Base-by-base conservation (phyloP, 2,888 invertebrate species). In the Pandemis heparana region DNA sequence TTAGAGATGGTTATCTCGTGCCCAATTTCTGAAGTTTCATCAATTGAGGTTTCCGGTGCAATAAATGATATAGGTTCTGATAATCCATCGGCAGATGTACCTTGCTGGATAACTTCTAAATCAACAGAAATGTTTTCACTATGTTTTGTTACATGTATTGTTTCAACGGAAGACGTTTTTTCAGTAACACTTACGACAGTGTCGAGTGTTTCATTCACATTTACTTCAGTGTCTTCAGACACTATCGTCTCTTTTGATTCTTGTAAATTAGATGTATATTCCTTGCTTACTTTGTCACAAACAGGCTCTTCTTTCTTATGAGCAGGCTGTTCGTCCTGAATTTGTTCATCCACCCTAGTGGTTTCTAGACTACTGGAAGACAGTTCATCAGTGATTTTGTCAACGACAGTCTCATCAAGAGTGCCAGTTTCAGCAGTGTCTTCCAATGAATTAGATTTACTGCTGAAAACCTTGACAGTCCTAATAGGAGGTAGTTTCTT, bases 401-500 rank as follows among this genome's bases (percentile, higher is more conserved):
- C 78, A 75, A 48, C 56, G 12, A 43, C 67, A 8, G 9, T 83
- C 80, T 79, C 70, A 70, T 83, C 81, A 73, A 78, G 77, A 67
- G 77, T 74, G 70, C 70, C 56, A 70, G 71, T 78, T 78, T 86
- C 84, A 66, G 82, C 80, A 46, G 65, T 75, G 77, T 89, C 89
- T 78, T 92, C 92, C 74, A 89, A 79, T 6, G 89, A 95, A 93
- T 92, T 96, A 90, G 95, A 96, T 93, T 94, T 96, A 94, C 90
- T 96, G 82, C 87, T 95, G 92, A 90, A 96, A 38, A 94, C 85
- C 87, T 94, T 94, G 0, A 94, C 90, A 32, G 93, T 94, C 76
- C 94, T 94, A 61, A 96, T 95, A 12, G 96, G 96, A 75, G 96
- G 95, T 82, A 96, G 90, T 88, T 95, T 95, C 79, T 96, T 95